Evolutionary conservation across 1,140 invertebrate genomes (phyloP).

Genomic region (Drosophila pectinifera): DNA sequence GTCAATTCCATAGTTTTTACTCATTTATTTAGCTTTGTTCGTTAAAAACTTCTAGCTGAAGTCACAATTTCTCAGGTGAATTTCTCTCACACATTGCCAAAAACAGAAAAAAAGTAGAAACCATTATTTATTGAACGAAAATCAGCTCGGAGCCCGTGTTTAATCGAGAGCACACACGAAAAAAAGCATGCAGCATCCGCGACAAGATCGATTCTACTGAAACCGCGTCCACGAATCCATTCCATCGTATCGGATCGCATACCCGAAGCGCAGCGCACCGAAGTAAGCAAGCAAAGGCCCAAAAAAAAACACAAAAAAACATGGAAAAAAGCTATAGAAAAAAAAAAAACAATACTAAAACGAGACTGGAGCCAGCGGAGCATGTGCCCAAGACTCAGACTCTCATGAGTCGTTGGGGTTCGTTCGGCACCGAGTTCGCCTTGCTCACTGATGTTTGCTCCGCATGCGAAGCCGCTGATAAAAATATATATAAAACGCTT

Average conservation of each 20-base stretch:
- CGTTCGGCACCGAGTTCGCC: conserved; percentile 3
- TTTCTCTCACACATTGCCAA: not conserved
- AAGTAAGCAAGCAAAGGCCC: conserved; percentile 25
- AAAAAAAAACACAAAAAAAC: conserved; percentile 20
- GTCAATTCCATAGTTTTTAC: too few relatives aligned
- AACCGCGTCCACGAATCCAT: conserved; percentile 47
- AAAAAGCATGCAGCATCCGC: conserved; percentile 68
- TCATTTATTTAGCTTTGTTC: too few relatives aligned
- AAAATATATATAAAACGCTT: conserved; percentile 14
- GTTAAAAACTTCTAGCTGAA: too few relatives aligned
- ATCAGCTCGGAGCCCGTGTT: conserved; percentile 16
- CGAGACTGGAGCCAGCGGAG: conserved; percentile 27
- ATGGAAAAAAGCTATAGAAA: conserved; percentile 36
- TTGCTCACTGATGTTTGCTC: conserved; percentile 19
- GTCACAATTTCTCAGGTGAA: not conserved
- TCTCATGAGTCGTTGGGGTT: conserved; percentile 41
- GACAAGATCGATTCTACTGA: conserved; percentile 84
- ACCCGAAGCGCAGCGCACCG: conserved; percentile 40
- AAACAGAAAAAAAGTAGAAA: not conserved
- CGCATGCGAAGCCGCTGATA: conserved; percentile 45
- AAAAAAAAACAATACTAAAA: conserved; percentile 41
- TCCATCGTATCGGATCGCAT: conserved; percentile 18
- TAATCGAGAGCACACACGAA: conserved; percentile 19
- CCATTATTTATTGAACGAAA: not conserved
- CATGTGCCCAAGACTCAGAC: conserved; percentile 52